Conservation (phyloP, 30 jellyfish, hydroid and myxozoan genomes). For the Clytia hemisphaerica region DNA sequence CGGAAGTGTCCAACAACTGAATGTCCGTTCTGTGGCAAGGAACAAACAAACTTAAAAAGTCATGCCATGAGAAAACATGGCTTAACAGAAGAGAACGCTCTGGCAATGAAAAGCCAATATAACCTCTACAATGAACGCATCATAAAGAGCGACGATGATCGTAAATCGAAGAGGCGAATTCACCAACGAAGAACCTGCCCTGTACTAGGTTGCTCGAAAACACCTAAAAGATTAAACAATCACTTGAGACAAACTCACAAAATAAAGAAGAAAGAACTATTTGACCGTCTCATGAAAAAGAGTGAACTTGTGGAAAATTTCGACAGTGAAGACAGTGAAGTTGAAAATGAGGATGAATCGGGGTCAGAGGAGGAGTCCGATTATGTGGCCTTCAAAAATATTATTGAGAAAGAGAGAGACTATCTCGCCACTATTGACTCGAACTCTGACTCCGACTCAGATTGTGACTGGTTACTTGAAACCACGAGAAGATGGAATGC, state of each 20-base stretch:
- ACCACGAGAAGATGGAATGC: no score
- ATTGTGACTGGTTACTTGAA: no score
- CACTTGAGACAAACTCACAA: neutral
- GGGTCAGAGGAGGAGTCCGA: slow-evolving; percentile 11
- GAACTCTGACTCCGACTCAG: no score
- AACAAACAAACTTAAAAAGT: neutral
- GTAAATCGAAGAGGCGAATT: neutral
- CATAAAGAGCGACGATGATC: neutral
- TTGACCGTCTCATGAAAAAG: neutral
- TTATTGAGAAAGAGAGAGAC: neutral
- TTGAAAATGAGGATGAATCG: neutral
- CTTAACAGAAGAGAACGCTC: slow-evolving; percentile 8
- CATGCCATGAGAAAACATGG: slow-evolving; percentile 6
- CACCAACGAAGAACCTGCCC: neutral
- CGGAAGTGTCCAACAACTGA: slow-evolving; percentile 1
- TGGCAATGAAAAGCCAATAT: slow-evolving; percentile 8
- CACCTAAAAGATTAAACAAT: neutral
- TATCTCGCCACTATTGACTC: no score
- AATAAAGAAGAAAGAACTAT: neutral
- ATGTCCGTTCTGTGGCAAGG: slow-evolving; percentile 2
- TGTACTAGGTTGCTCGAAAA: neutral
- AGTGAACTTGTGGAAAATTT: neutral
- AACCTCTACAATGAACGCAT: neutral
- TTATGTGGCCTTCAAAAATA: neutral
- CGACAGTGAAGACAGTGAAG: neutral